Base-by-base conservation (phyloP, 2,113 vertebrate species). In the Sapayoa aenigma region DNA sequence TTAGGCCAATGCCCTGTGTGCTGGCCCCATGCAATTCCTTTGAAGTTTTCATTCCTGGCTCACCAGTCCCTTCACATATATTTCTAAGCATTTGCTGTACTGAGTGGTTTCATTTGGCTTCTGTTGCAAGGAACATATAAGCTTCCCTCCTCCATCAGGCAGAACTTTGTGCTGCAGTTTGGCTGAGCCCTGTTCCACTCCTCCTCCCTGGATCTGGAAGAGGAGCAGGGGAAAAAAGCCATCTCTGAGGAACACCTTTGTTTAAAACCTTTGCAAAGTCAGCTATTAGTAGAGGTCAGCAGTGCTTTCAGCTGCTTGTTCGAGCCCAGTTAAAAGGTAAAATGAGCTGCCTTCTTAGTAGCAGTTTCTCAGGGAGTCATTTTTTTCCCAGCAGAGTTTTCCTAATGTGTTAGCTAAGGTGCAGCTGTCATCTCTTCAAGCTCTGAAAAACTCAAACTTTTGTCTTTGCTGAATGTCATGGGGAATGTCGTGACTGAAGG, bases 11-110 rank as follows among this genome's bases (percentile, higher is more conserved):
- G 90, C 88, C 94, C 92, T 84, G 65, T 65, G 35, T 87, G 86
- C 88, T 95, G 94, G 96, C 95, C 91, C 65, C 93, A 65, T 94
- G 84, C 66, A 78, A 12, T 88, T 89, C 76, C 93, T 97, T 96
- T 97, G 95, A 97, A 94, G 90, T 69, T 94, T 90, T 92, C 84
- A 24, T 90, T 93, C 86, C 92, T 96, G 92, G 93, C 93, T 96
- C 83, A 60, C 90, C 80, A 81, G 80, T 75, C 80, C 92, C 46
- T 89, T 92, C 14, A 1, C 76, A 50, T 93, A 5, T 71, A 94
- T 94, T 94, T 88, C 72, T 88, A 86, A 93, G 68, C 11, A 0
- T 91, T 95, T 93, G 76, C 88, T 83, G 65, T 94, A 75, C 79
- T 72, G 63, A 93, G 68, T 72, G 49, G 76, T 96, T 95, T 95